Base-by-base conservation (phyloP, 23 tunicate species). In the Ciona savignyi region DNA sequence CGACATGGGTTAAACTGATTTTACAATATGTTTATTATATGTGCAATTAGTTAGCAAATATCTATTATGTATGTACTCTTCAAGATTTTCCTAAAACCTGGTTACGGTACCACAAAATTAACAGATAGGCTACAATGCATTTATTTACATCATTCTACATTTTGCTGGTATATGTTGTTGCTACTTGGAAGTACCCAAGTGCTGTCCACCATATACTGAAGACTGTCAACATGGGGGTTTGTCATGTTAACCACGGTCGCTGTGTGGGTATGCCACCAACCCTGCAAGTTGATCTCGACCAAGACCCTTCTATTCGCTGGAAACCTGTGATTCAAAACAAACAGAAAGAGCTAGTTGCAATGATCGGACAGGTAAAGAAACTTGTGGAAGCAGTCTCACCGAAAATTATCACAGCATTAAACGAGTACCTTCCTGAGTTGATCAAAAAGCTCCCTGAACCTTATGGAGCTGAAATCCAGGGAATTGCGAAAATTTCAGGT, bases 151-250 rank as follows among this genome's bases (percentile, higher is more conserved):
- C n/a, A n/a, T n/a, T n/a, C n/a, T n/a, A n/a, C n/a, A n/a, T n/a
- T n/a, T n/a, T n/a, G n/a, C n/a, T n/a, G n/a, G n/a, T n/a, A n/a
- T n/a, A n/a, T n/a, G n/a, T n/a, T 42, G 9, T 42, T 42, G 56
- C n/a, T 42, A 15, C 15, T 42, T 15, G 56, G 56, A 9, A 42
- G 15, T 42, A 15, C 56, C 11, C 56, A 42, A 15, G 56, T 42
- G 9, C 56, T 42, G n/a, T 42, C 56, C 56, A 42, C 56, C 56
- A 42, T 83, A 62, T 51, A 83, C 89, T 1, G 89, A 83, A 34
- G 89, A 83, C 34, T 83, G 89, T 34, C 89, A 64, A 56, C 89
- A 83, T 83, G 89, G 82, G 6, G 75, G 75, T n/a, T 20, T 76
- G 76, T 81, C 76, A 83, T 42, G 32, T 51, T 1, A 69, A 77